Percentiles rank a stretch among this genome's conserved stretches.
phyloP scores from a whole-genome alignment of 2,888 invertebrate species.

The Prenolepis imparis region DNA sequence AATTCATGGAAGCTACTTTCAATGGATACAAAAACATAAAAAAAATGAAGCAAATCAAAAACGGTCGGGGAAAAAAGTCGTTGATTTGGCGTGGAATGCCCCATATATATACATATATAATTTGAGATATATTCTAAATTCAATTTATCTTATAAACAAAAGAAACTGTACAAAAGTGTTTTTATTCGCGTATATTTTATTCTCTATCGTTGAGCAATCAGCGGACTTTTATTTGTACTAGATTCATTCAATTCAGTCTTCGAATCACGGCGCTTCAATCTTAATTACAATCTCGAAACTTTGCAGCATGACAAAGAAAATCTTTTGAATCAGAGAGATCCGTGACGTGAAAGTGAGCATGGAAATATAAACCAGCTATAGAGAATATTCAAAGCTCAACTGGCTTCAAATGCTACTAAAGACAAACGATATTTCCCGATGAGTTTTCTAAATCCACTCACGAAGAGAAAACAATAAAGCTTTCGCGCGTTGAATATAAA shows the following conservation, averaged over 20 bases:
- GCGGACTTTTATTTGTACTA: not conserved
- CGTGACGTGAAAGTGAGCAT: not conserved
- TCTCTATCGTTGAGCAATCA: not conserved
- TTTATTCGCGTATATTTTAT: not conserved
- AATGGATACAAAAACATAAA: no score
- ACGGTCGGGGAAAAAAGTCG: no score
- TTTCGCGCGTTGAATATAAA: conserved; percentile 28
- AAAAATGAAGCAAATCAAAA: no score
- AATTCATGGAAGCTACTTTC: no score
- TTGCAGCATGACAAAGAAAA: not conserved
- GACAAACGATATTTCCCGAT: conserved; percentile 30
- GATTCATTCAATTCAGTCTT: not conserved
- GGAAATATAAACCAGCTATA: not conserved
- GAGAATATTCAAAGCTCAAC: conserved; percentile 18
- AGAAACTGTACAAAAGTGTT: not conserved
- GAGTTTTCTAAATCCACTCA: conserved; percentile 30
- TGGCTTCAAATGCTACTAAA: conserved; percentile 9
- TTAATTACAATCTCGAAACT: conserved; percentile 7
- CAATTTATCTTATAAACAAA: not conserved
- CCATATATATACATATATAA: no score
- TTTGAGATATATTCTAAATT: not conserved
- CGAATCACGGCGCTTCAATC: not conserved
- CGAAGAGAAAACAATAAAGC: conserved; percentile 34
- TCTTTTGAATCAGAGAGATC: not conserved
- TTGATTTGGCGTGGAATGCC: no score